Evolutionary conservation across 2,888 invertebrate genomes (phyloP).

Genomic region (Cephus nigrinus): DNA sequence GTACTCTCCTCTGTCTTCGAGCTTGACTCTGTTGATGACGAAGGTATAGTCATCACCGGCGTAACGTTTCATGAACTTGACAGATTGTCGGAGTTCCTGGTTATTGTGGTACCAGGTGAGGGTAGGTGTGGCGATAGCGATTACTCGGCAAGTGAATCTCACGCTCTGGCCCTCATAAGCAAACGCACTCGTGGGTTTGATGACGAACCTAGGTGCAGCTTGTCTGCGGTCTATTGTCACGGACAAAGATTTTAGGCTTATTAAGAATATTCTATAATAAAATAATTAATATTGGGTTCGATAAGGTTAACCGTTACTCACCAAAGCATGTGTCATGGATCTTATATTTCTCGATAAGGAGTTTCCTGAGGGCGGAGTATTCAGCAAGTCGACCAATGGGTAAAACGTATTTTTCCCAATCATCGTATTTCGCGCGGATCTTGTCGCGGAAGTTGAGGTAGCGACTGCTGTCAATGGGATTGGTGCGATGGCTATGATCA

Average conservation of each 20-base stretch:
- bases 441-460: conserved; percentile 90
- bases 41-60: conserved; percentile 96
- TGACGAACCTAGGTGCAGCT: conserved; percentile 98
- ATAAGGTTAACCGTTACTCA: conserved; percentile 63
- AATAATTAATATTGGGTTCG: conserved; percentile 4
- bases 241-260: background rate
- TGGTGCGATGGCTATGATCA: conserved; percentile 80
- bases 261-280: conserved; percentile 7
- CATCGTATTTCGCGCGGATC: conserved; percentile 83
- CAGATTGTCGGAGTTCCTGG: conserved; percentile 93
- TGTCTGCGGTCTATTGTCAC: conserved; percentile 85
- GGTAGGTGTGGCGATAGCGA: conserved; percentile 93
- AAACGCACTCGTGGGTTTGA: conserved; percentile 94
- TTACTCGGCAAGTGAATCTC: conserved; percentile 96
- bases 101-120: conserved; percentile 97
- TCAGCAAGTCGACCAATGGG: conserved; percentile 98
- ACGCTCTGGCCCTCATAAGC: conserved; percentile 98
- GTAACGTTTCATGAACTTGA: conserved; percentile 99
- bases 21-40: conserved; percentile 94
- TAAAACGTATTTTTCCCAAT: conserved; percentile 86
- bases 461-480: conserved; percentile 83
- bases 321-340: conserved; percentile 96
- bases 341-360: conserved; percentile 95
- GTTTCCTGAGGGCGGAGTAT: conserved; percentile 95
- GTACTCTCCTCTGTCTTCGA: conserved; percentile 97